These are phyloP conservation scores for Galleria mellonella DNA, from an alignment of 1,140 invertebrate species.

Conservation along the genomic window DNA sequence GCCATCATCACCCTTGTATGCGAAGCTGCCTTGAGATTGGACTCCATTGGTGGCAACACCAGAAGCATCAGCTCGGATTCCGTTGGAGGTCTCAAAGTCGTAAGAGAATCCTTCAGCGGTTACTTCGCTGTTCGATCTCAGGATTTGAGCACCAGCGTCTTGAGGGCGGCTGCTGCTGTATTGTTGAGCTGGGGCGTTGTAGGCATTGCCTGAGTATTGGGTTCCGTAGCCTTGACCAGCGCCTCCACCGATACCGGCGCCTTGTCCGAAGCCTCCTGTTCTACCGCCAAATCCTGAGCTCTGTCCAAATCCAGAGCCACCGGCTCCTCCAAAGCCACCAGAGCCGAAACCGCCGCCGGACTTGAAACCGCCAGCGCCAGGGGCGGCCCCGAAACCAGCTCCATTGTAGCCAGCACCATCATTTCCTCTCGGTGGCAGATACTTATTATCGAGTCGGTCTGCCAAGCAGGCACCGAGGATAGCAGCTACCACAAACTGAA, in stretches of 20 bases:
- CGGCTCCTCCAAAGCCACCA: conserved; percentile 25
- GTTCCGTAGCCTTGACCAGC: not conserved
- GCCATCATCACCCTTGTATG: conserved; percentile 79
- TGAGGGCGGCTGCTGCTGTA: conserved; percentile 19
- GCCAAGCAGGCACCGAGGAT: conserved; percentile 55
- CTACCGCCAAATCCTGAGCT: conserved; percentile 14
- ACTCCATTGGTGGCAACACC: conserved; percentile 60
- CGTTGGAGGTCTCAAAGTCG: conserved; percentile 65
- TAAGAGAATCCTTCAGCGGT: conserved; percentile 63
- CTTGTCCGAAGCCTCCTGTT: conserved; percentile 8
- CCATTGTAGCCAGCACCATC: conserved; percentile 11
- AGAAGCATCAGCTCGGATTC: conserved; percentile 56
- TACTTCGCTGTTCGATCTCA: conserved; percentile 57
- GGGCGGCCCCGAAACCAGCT: not conserved
- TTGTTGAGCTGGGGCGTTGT: conserved; percentile 12
- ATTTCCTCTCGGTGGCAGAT: conserved; percentile 76
- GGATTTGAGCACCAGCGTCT: conserved; percentile 57
- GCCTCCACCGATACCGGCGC: conserved; percentile 10
- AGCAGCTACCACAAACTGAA: conserved; percentile 56
- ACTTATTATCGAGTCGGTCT: conserved; percentile 77
- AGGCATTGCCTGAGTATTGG: conserved; percentile 10
- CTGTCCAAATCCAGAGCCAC: conserved; percentile 12
- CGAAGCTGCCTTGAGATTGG: conserved; percentile 57
- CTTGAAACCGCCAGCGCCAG: conserved; percentile 38
- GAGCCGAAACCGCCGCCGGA: conserved; percentile 5